Base-by-base conservation (phyloP, 2,888 invertebrate species). In the Troides oblongomaculatus region DNA sequence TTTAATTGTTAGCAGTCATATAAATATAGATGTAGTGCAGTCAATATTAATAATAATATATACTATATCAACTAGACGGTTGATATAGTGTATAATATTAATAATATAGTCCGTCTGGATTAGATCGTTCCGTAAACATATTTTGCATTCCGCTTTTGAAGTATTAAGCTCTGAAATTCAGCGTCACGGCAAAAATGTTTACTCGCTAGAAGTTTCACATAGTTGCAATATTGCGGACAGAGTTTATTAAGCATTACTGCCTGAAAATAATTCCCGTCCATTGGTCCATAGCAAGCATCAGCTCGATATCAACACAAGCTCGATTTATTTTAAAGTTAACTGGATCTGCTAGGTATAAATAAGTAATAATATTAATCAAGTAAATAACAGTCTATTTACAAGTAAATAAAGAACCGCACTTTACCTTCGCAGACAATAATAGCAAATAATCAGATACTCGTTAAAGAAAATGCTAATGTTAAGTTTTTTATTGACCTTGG, bases 211-310 rank as follows among this genome's bases (percentile, higher is more conserved):
- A 53, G 61, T 25, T 61, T 60, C 46, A n/a, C 60, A 50, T 61
- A 61, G 66, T 66, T 66, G 53, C 30, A 53, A 61, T 53, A n/a
- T 53, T 61, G 25, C n/a, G 50, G 18, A n/a, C 14, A 18, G n/a
- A 61, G 60, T 53, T 66, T 61, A 61, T 61, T 50, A 61, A 60
- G 21, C 59, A 18, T 65, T 65, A 59, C 46, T 39, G n/a, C 21
- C 39, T 39, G 12, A 62, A 10, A 62, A 62, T 62, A 62, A 53
- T 53, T 53, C 17, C 5, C 30, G 30, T 30, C 4, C 30, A 30
- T 3, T 30, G 30, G 30, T 30, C 30, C 4, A 30, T 30, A 30
- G 30, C 3, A 18, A 18, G 53, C 53, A 6, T 53, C 53, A 12
- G 6, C 53, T 53, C n/a, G 6, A 5, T 1, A 6, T 14, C n/a